Evolutionary conservation across 2,113 vertebrate species (phyloP).

Genomic region (Nerophis ophidion): DNA sequence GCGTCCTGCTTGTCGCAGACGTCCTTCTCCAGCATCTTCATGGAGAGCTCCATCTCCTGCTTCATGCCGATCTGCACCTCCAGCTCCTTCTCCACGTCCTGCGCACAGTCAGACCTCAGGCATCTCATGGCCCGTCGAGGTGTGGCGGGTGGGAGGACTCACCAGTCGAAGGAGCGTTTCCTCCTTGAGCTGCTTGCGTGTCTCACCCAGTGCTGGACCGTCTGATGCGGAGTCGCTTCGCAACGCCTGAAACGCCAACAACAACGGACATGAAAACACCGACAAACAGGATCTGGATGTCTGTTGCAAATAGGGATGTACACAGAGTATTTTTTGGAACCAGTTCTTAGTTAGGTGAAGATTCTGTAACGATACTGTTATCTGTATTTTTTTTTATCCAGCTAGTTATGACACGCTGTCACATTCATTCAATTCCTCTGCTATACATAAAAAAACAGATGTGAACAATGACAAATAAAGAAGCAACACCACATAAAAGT

Average conservation of each 20-base stretch:
- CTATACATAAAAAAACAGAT: too few relatives aligned
- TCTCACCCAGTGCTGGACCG: slow-evolving; percentile 82
- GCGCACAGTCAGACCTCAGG: slow-evolving; percentile 8
- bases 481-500: too few relatives aligned
- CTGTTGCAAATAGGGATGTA: not conserved
- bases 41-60: slow-evolving; percentile 97
- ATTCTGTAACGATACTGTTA: too few relatives aligned
- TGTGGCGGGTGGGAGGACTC: slow-evolving; percentile 30
- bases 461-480: too few relatives aligned
- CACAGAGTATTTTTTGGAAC: too few relatives aligned
- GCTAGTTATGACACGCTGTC: too few relatives aligned
- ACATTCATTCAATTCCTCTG: too few relatives aligned
- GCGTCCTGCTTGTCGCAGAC: slow-evolving; percentile 96
- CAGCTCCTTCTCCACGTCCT: slow-evolving; percentile 97
- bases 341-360: too few relatives aligned
- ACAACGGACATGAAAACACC: not conserved
- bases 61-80: slow-evolving; percentile 96
- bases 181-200: slow-evolving; percentile 93
- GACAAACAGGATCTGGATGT: not conserved
- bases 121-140: not conserved
- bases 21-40: slow-evolving; percentile 99
- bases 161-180: slow-evolving; percentile 93
- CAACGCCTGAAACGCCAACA: slow-evolving; percentile 37
- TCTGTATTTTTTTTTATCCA: too few relatives aligned
- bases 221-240: slow-evolving; percentile 74